Evolutionary conservation across 2,888 invertebrate genomes (phyloP), one percentile per base, ranked within the genome.

Genomic region (Pristionchus arcanus): DNA sequence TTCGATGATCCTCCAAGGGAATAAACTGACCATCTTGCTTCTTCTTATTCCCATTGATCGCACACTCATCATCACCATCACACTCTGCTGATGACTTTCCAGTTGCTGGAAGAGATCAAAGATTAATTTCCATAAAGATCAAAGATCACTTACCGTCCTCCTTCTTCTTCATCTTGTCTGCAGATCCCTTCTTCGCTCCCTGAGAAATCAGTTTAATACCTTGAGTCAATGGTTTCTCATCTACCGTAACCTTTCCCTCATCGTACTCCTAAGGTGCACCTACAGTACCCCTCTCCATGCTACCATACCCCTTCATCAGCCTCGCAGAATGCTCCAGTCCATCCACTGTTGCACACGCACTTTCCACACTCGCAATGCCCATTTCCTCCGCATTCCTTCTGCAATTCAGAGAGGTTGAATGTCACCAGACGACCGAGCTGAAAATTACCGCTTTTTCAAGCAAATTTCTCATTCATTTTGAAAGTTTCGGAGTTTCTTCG

Each of bases 321-420:
- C 25, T 91, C 92, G 90, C 94, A 94, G 88, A 91, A 93, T 21
- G 92, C 93, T 28, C 95, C 95, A 13, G 93, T 94, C 91, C 90
- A 94, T 19, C 94, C 94, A 31, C 89, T 92, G 74, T 94, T 92
- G 90, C 95, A 95, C 37, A 94, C 91, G 90, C 95, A 95, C 85
- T 92, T 92, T 31, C 94, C 94, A 89, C 95, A 95, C 89, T 94
- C 93, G 91, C 95, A 95, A 53, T 91, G 91, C 42, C 95, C 95
- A 68, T 94, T 91, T 84, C 92, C 92, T 42, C 92, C 91, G 91
- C 95, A 95, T 42, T 94, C 90, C 87, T 92, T 90, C 94, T 94
- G 90, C n/a, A 89, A 63, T 63, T 63, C 63, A 63, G 63, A 74
- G 74, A 74, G 59, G 84, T 34, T 34, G 74, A 37, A 74, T 42